phyloP scores from a whole-genome alignment of 1,140 invertebrate genomes.

The Apocrypta bakeri region DNA sequence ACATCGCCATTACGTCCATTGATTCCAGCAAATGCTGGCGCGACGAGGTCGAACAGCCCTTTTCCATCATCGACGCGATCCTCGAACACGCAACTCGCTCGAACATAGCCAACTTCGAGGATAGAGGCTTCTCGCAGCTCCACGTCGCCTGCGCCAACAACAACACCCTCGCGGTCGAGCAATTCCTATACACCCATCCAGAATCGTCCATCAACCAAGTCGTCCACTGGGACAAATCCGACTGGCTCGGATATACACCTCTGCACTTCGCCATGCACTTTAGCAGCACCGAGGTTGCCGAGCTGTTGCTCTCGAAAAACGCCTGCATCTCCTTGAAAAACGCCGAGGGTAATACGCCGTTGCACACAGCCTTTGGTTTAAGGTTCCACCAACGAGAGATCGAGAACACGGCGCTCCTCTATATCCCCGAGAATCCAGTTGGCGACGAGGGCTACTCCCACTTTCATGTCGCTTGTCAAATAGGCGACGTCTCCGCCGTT shows the following conservation, averaged over 20 bases:
- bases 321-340: background rate
- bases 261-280: conserved; percentile 15
- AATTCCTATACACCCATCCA: background rate
- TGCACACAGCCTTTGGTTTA: background rate
- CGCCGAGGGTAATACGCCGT: background rate
- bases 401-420: background rate
- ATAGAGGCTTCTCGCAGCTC: background rate
- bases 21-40: conserved; percentile 4
- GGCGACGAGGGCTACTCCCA: conserved; percentile 28
- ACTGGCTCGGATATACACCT: conserved; percentile 11
- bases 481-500: background rate
- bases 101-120: background rate
- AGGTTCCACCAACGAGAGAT: background rate
- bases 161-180: background rate
- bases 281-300: background rate
- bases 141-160: background rate
- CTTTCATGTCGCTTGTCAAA: background rate
- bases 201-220: background rate
- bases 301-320: background rate
- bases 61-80: background rate
- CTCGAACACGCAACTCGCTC: background rate
- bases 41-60: background rate
- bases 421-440: background rate
- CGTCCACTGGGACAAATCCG: background rate
- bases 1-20: background rate